phyloP scores from a whole-genome alignment of 2,113 vertebrate genomes.

The Phrynosoma blainvillii region DNA sequence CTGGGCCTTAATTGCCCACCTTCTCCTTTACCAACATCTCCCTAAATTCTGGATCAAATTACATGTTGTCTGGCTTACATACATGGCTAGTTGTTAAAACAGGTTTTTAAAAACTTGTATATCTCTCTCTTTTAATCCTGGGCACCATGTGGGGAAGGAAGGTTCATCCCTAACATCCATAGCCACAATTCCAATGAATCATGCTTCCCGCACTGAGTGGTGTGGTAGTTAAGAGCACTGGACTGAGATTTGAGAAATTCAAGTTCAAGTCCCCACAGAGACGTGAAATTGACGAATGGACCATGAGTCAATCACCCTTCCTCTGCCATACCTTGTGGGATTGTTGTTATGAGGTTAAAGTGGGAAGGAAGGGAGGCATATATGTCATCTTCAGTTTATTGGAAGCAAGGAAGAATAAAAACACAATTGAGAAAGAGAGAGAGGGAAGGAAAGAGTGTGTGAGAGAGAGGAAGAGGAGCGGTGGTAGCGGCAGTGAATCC shows the following conservation, averaged over 20 bases:
- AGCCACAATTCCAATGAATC: not conserved
- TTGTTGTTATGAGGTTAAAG: not conserved
- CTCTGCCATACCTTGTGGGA: not conserved
- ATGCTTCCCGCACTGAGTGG: too few relatives aligned
- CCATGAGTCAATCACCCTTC: not conserved
- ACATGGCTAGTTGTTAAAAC: not conserved
- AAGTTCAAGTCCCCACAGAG: not conserved
- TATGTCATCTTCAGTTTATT: not conserved
- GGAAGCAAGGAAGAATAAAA: not conserved
- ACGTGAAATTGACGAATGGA: not conserved
- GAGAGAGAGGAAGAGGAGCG: too few relatives aligned
- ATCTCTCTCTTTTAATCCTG: not conserved
- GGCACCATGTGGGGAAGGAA: not conserved
- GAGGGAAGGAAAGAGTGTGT: too few relatives aligned
- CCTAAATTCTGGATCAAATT: not conserved
- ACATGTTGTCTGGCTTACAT: not conserved
- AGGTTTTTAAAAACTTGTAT: not conserved
- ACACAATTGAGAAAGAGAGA: not conserved
- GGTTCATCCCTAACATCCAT: not conserved
- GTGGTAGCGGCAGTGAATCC: not conserved
- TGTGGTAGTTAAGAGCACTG: too few relatives aligned
- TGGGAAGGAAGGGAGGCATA: not conserved
- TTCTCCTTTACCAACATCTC: not conserved
- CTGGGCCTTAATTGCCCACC: not conserved
- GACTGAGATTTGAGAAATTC: not conserved